Base-by-base conservation (phyloP, 2,888 invertebrate species). In the Tuberolachnus salignus region DNA sequence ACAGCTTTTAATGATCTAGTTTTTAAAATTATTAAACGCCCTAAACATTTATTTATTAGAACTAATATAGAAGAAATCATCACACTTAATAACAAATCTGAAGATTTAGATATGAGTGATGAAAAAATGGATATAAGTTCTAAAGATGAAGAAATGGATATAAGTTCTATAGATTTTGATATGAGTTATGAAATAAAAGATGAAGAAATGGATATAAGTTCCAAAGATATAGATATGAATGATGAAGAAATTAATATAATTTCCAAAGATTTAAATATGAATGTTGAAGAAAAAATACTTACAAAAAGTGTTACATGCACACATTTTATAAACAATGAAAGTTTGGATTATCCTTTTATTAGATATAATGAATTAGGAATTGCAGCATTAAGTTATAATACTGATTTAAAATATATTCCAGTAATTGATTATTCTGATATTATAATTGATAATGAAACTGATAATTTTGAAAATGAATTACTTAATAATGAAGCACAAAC, bases 321-420 rank as follows among this genome's bases (percentile, higher is more conserved):
- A 34, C 16, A 16, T 67, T 2, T 57, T 75, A 16, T 19, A 57
- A 59, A 51, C 23, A 66, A 67, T 51, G 23, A 21, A 51, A 42
- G 0, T 78, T 21, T 6, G 59, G 42, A 51, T 34, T 10, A 51
- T 34, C 9, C 10, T 51, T 49, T 59, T 44, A 53, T 49, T 64
- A 23, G 1, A 23, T 23, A 21, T 64, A 42, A 53, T 6, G 10
- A 64, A 23, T 73, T 49, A 19, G 4, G 10, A 6, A 49, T 46
- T 10, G 6, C 1, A 19, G 21, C 10, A 11, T 0, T 42, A 72
- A 16, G 16, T 16, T 26, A 49, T 46, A n/a, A 13, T 16, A 16
- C 42, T 16, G 14, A 73, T 34, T 51, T 16, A 10, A 51, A 51
- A 61, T 1, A 14, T 51, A 51, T 16, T 21, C 16, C 23, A 16